Base-by-base conservation (phyloP, 53 echinoderm and acorn worm genomes). In the Henricia sp. region DNA sequence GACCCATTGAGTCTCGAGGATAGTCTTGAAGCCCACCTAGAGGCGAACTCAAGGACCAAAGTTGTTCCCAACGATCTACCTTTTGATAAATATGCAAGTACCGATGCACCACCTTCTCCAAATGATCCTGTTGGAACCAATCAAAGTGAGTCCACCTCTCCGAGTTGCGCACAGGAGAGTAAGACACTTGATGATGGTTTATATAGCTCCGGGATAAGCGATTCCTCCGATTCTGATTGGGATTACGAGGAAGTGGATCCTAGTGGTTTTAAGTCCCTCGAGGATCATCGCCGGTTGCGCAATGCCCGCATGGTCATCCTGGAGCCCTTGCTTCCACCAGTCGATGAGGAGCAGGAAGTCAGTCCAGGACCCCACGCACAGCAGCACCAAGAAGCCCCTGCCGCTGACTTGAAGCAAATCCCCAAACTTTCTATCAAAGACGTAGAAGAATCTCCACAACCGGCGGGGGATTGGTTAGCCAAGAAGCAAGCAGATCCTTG, bases 261-360 rank as follows among this genome's bases (percentile, higher is more conserved):
- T 24, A 20, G 43, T 11, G 32, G 26, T 2, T n/a, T n/a, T n/a
- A n/a, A n/a, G n/a, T n/a, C n/a, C n/a, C n/a, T n/a, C n/a, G 80
- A 80, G 50, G 80, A 80, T 19, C 64, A 62, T 14, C 80, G 80
- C 19, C 42, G 80, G 29, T 62, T 64, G 1, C 46, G 80, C 32
- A 39, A 40, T 10, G n/a, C 86, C 20, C 86, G 86, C 43, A 86
- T 86, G 86, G 68, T 86, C 19, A 86, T 86, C 52, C 86, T 68
- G 13, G 64, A 65, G 30, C 86, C 86, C 9, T 39, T 75, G 30
- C 86, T 86, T 19, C 75, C 75, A 0, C 86, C 86, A 1, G 68
- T 86, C 4, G 28, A 65, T 17, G 86, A 86, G 51, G 86, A 86
- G 25, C 52, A 67, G 17, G 86, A 86, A 67, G 67, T 51, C 9